Evolutionary conservation across 92 coral and sea anemone species (phyloP).

Genomic region (Heteractis magnifica): DNA sequence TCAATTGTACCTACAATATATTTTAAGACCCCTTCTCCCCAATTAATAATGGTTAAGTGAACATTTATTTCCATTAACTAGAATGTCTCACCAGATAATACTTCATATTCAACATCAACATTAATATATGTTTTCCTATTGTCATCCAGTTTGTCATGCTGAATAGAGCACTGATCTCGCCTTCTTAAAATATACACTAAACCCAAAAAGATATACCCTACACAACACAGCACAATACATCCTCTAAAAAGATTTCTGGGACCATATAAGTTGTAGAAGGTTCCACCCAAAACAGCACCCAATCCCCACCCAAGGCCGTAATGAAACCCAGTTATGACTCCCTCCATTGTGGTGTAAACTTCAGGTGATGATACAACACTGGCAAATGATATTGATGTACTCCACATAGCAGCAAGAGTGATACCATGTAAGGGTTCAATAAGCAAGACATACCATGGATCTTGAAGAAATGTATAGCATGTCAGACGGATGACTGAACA

Average conservation of each 20-base stretch:
- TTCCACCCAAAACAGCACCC: constrained; percentile 43
- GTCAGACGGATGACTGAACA: constrained; percentile 29
- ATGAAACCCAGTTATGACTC: constrained; percentile 43
- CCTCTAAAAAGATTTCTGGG: constrained; percentile 36
- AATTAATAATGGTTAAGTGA: neutral
- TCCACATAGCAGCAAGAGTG: constrained; percentile 49
- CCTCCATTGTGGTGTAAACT: constrained; percentile 40
- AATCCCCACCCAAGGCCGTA: constrained; percentile 58
- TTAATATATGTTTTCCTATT: neutral
- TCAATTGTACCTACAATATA: no score
- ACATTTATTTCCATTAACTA: neutral
- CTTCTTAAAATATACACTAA: constrained; percentile 25
- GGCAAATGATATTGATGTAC: constrained; percentile 39
- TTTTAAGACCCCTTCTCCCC: no score
- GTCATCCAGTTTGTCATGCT: neutral
- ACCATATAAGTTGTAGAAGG: constrained; percentile 40
- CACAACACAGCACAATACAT: constrained; percentile 29
- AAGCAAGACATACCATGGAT: constrained; percentile 53
- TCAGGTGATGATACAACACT: constrained; percentile 41
- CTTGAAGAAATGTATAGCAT: constrained; percentile 21
- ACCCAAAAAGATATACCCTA: constrained; percentile 28
- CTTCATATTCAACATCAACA: constrained; percentile 14
- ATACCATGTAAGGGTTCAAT: constrained; percentile 53
- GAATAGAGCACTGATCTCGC: neutral
- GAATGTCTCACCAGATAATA: neutral